Conservation (phyloP, 1,140 invertebrate genomes). For the Drosophila takahashii region DNA sequence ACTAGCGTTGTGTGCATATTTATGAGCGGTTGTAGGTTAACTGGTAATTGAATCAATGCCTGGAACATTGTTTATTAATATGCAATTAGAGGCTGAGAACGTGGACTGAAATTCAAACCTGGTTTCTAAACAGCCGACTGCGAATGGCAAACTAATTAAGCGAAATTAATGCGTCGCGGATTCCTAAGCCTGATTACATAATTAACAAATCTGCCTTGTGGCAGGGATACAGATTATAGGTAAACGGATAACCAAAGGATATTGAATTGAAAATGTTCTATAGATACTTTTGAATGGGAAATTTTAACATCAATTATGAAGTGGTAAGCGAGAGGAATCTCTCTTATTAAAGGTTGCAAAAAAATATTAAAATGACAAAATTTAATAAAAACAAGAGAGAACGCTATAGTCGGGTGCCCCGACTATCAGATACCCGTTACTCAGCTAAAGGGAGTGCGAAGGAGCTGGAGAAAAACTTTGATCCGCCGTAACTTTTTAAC, state of each 20-base stretch:
- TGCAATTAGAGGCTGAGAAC: conserved; percentile 28
- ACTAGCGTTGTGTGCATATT: conserved; percentile 21
- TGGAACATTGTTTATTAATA: conserved; percentile 48
- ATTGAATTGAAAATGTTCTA: conserved; percentile 9
- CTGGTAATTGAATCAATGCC: conserved; percentile 52
- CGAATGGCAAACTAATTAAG: conserved; percentile 46
- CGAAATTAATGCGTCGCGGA: conserved; percentile 44
- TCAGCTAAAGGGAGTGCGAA: no score
- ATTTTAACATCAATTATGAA: background rate
- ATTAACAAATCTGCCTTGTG: conserved; percentile 42
- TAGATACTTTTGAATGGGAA: background rate
- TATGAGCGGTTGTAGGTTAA: conserved; percentile 14
- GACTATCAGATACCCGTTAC: no score
- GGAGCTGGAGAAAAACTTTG: no score
- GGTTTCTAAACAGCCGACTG: conserved; percentile 17
- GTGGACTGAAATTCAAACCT: conserved; percentile 18
- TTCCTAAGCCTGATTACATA: conserved; percentile 37
- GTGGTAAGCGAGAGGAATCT: no score
- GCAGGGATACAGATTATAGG: conserved; percentile 23
- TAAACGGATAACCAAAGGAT: conserved; percentile 4
- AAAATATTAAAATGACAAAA: background rate
- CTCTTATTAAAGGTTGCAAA: no score
- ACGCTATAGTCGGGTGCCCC: no score
- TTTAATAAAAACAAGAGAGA: background rate
- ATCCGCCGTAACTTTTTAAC: no score